phyloP scores from a whole-genome alignment of 2,113 vertebrate species.

The Neopipo cinnamomea region DNA sequence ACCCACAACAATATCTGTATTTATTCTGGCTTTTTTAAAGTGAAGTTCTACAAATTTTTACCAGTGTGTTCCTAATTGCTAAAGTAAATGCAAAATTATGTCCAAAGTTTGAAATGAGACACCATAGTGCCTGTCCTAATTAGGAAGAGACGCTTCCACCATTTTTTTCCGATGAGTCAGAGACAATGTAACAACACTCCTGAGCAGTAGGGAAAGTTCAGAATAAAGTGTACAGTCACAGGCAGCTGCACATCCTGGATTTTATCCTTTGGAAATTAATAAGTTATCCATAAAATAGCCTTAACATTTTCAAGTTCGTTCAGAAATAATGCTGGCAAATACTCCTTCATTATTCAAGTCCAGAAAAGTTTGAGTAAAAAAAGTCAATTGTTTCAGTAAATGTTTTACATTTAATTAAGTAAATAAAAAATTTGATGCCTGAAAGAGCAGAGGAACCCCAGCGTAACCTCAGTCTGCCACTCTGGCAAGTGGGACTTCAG shows the following conservation, averaged over 20 bases:
- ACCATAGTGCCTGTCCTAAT: not conserved
- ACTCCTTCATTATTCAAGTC: not conserved
- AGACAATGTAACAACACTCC: not conserved
- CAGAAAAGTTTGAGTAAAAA: not conserved
- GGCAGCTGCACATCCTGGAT: not conserved
- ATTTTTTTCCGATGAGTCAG: not conserved
- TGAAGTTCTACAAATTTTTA: not conserved
- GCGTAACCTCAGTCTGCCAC: not conserved
- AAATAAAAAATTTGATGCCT: not conserved
- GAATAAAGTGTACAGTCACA: not conserved
- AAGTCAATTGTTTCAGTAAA: not conserved
- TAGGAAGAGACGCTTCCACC: not conserved
- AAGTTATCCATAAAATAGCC: not conserved
- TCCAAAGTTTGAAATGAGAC: not conserved
- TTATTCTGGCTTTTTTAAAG: not conserved
- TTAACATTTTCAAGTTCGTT: not conserved
- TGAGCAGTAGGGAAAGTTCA: not conserved
- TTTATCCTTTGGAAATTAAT: not conserved
- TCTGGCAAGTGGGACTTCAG: not conserved
- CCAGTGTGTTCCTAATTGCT: not conserved
- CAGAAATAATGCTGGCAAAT: not conserved
- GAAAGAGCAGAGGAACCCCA: not conserved
- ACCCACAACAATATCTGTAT: not conserved
- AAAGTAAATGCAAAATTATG: not conserved
- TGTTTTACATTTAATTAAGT: not conserved